phyloP scores from a whole-genome alignment of 1,140 invertebrate species.

The Penaeus japonicus region DNA sequence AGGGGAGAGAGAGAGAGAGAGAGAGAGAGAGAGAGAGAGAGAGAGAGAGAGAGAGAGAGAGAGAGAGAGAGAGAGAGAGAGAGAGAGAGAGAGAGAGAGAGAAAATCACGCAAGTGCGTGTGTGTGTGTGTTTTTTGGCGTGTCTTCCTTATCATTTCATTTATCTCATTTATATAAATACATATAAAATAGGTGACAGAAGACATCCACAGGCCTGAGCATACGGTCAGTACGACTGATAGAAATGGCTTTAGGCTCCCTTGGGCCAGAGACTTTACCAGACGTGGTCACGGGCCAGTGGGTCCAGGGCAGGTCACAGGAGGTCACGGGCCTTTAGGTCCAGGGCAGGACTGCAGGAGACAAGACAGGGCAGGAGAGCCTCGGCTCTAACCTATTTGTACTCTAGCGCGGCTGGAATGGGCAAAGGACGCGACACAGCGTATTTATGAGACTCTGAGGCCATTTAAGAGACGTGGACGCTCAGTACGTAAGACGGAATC shows the following conservation, averaged over 20 bases:
- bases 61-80: too few relatives aligned
- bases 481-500: constrained; percentile 28
- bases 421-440: constrained; percentile 52
- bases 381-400: constrained; percentile 58
- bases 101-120: too few relatives aligned
- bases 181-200: constrained; percentile 1
- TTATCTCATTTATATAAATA: not conserved
- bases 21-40: too few relatives aligned
- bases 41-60: too few relatives aligned
- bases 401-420: constrained; percentile 57
- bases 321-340: constrained; percentile 43
- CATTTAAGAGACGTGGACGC: constrained; percentile 34
- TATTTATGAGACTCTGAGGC: constrained; percentile 36
- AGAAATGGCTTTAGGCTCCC: constrained; percentile 31
- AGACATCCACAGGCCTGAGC: constrained; percentile 26
- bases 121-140: too few relatives aligned
- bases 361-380: constrained; percentile 54
- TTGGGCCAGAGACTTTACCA: constrained; percentile 27
- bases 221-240: constrained; percentile 27
- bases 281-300: constrained; percentile 48
- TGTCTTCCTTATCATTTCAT: too few relatives aligned
- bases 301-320: constrained; percentile 37
- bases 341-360: constrained; percentile 39
- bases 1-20: too few relatives aligned
- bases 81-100: too few relatives aligned